phyloP scores from a whole-genome alignment of 2,888 invertebrate species.

The Synanthedon myopaeformis region DNA sequence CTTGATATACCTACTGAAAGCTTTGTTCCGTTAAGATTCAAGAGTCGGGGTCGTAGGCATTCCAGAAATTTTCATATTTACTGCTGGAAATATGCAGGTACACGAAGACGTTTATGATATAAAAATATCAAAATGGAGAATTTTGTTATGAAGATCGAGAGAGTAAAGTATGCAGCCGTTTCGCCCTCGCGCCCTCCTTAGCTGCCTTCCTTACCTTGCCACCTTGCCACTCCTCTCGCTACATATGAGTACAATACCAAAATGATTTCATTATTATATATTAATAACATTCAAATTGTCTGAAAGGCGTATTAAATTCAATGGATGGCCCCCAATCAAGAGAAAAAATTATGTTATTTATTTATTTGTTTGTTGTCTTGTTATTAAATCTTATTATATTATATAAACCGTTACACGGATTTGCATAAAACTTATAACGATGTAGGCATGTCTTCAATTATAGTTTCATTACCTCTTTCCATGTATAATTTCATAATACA shows the following conservation, averaged over 20 bases:
- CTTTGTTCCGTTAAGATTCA: conserved; percentile 53
- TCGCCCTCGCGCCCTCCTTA: conserved; percentile 17
- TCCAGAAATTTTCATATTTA: conserved; percentile 71
- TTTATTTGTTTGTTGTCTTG: no score
- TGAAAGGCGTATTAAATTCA: no score
- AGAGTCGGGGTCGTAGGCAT: conserved; percentile 55
- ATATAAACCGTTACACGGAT: no score
- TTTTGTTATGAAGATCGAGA: conserved; percentile 70
- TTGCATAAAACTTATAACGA: no score
- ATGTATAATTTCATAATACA: no score
- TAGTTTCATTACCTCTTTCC: no score
- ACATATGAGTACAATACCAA: conserved; percentile 25
- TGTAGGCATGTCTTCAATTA: no score
- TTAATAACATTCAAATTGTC: no score
- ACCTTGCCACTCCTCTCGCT: conserved; percentile 13
- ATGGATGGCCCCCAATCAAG: no score
- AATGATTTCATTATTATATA: not conserved
- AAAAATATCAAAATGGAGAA: conserved; percentile 70
- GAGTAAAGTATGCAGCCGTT: conserved; percentile 55
- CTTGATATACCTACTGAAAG: conserved; percentile 54
- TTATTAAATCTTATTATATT: no score
- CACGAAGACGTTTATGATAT: conserved; percentile 62
- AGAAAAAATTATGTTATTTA: no score
- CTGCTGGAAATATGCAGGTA: conserved; percentile 71
- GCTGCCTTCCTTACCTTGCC: conserved; percentile 14